Base-by-base conservation (phyloP, 2,797 vertebrate species). In the Sebastolobus altivelis region DNA sequence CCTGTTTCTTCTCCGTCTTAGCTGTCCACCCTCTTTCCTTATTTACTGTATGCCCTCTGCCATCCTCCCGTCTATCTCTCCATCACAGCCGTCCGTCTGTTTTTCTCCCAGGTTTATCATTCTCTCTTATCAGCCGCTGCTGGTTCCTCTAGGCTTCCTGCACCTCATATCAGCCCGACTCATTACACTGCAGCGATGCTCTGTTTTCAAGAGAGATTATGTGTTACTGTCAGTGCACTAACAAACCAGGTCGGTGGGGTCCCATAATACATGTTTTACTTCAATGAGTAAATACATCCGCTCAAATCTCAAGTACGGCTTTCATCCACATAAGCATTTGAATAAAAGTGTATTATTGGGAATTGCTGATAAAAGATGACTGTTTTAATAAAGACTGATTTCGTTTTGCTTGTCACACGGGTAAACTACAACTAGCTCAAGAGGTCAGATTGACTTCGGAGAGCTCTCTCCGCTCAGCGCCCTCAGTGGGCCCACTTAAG, bases 71-170 rank as follows among this genome's bases (percentile, higher is more conserved):
- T 65, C 81, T 93, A 93, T 94, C 89, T 87, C 88, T 85, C 75
- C 87, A 92, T 93, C 93, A 79, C 83, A 87, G 90, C 88, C 83
- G 86, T 70, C 87, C 9, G 14, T 89, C 89, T 91, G 89, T 87
- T 85, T 88, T 85, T 89, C 81, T 90, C 72, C 69, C 77, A 80
- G 87, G 76, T 92, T 91, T 93, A 89, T 93, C 90, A 81, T 85
- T 85, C 56, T 58, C 78, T 84, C 83, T 92, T 92, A 93, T 94
- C 93, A 79, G 89, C 82, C 63, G 31, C 77, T 54, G 78, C 81
- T 92, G 88, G 84, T 85, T 93, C 86, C 80, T 88, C 78, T 72
- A 35, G 78, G 79, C 88, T 94, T 94, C 93, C 92, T 87, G 90
- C 60, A 82, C 84, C 87, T 91, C 85, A 75, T 91, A 91, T 90